Conservation (phyloP, 2,888 invertebrate genomes). For the Caenorhabditis panamensis region DNA sequence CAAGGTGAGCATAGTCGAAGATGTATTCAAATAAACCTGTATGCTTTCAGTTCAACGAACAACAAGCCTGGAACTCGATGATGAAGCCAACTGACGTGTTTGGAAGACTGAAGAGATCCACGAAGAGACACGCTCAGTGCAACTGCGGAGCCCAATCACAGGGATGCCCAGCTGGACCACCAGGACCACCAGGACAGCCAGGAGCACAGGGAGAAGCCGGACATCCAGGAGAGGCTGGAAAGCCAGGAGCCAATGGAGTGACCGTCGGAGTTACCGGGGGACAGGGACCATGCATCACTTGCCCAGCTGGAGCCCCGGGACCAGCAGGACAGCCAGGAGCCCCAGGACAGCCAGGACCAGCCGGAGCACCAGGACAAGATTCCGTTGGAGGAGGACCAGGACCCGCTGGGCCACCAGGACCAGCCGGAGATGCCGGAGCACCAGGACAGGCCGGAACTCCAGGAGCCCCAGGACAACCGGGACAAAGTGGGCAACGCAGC, state of each 20-base stretch:
- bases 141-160: constrained; percentile 66
- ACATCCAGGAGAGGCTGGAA: too few species aligned
- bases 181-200: constrained; percentile 69
- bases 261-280: constrained; percentile 70
- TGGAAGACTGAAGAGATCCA: constrained; percentile 64
- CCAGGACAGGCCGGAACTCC: constrained; percentile 64
- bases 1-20: constrained; percentile 36
- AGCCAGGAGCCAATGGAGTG: too few species aligned
- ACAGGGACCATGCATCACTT: constrained; percentile 53
- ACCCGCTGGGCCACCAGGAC: constrained; percentile 67
- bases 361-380: constrained; percentile 65
- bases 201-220: constrained; percentile 66
- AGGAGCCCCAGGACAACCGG: constrained; percentile 58
- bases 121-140: constrained; percentile 64
- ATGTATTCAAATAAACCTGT: background rate
- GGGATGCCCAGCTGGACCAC: constrained; percentile 63
- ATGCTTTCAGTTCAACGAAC: constrained; percentile 52
- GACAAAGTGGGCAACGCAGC: too few species aligned
- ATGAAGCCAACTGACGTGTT: constrained; percentile 52
- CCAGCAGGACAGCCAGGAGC: too few species aligned
- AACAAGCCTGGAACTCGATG: constrained; percentile 69
- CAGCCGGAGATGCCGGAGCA: constrained; percentile 67
- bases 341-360: too few species aligned
- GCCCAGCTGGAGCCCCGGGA: constrained; percentile 64
- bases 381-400: constrained; percentile 60